Percentiles rank a stretch among this genome's conserved stretches.
Conservation (phyloP, 2,888 invertebrate genomes). For the Oxytorus armatus region DNA sequence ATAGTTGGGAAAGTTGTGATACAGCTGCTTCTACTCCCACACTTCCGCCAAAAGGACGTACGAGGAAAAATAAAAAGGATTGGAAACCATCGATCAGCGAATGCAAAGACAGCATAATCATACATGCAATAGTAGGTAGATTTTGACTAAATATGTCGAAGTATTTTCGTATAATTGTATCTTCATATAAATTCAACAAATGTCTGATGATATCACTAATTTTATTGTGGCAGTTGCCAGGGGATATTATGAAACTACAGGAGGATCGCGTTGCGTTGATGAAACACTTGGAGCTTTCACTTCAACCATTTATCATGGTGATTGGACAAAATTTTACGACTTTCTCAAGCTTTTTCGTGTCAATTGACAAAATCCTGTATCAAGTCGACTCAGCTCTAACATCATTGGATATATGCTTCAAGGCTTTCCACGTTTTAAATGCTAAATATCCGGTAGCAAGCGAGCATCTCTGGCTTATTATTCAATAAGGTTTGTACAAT, state of each 20-base stretch:
- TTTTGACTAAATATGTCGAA: neutral
- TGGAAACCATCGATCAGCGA: conserved; percentile 59
- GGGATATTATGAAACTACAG: conserved; percentile 27
- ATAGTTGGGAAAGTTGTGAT: too few species aligned
- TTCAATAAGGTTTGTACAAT: conserved; percentile 57
- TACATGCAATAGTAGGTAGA: conserved; percentile 38
- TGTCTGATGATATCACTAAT: neutral
- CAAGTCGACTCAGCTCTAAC: conserved; percentile 38
- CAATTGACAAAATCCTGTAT: conserved; percentile 44
- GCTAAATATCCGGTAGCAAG: conserved; percentile 57
- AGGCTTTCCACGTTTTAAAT: conserved; percentile 57
- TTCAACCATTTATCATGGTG: conserved; percentile 49
- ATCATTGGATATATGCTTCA: conserved; percentile 57
- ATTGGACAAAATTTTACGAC: conserved; percentile 10
- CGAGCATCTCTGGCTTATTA: conserved; percentile 58
- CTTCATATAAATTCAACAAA: neutral
- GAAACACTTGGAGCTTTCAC: conserved; percentile 7
- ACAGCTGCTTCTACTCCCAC: too few species aligned
- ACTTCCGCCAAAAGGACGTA: conserved; percentile 51
- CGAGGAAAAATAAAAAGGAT: conserved; percentile 19
- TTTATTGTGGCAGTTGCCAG: neutral
- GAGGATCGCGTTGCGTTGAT: neutral
- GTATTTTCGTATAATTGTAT: neutral
- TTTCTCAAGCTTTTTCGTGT: conserved; percentile 29
- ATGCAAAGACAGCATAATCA: conserved; percentile 45